Conservation (phyloP, 2,888 invertebrate species). For the Chymomyza amoena region DNA sequence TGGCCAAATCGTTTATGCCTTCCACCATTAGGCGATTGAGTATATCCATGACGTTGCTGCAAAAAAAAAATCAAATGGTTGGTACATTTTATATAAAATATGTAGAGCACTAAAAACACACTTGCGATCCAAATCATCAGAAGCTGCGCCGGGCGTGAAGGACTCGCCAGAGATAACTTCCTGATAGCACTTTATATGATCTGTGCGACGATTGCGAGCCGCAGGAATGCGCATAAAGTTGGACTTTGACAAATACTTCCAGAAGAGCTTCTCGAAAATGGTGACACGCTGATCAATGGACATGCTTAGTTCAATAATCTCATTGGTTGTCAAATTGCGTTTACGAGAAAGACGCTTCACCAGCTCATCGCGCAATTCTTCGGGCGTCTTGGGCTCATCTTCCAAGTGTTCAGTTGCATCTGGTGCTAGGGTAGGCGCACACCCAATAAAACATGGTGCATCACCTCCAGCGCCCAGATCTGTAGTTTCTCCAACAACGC, state of each 20-base stretch:
- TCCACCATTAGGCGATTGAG: slow-evolving; percentile 64
- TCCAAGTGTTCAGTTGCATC: no score
- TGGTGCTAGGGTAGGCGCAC: background rate
- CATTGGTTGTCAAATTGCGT: slow-evolving; percentile 47
- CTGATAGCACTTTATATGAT: slow-evolving; percentile 46
- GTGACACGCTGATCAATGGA: slow-evolving; percentile 62
- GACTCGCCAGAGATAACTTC: slow-evolving; percentile 38
- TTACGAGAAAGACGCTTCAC: slow-evolving; percentile 41
- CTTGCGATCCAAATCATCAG: slow-evolving; percentile 45
- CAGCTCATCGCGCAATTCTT: slow-evolving; percentile 37
- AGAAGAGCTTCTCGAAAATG: slow-evolving; percentile 74
- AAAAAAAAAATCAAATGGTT: background rate
- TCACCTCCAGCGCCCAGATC: slow-evolving; percentile 16
- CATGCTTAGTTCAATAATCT: slow-evolving; percentile 61
- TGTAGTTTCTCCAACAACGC: slow-evolving; percentile 25
- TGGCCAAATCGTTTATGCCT: slow-evolving; percentile 62
- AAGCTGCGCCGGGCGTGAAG: background rate
- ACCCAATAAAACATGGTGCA: slow-evolving; percentile 22
- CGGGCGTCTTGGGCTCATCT: background rate
- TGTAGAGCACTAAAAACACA: slow-evolving; percentile 26
- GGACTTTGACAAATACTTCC: slow-evolving; percentile 71
- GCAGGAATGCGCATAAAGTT: slow-evolving; percentile 62
- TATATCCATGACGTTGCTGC: slow-evolving; percentile 57
- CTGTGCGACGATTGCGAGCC: slow-evolving; percentile 41
- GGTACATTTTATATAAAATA: background rate